Evolutionary conservation across 2,888 invertebrate genomes (phyloP).

Genomic region (Aquatica leii): DNA sequence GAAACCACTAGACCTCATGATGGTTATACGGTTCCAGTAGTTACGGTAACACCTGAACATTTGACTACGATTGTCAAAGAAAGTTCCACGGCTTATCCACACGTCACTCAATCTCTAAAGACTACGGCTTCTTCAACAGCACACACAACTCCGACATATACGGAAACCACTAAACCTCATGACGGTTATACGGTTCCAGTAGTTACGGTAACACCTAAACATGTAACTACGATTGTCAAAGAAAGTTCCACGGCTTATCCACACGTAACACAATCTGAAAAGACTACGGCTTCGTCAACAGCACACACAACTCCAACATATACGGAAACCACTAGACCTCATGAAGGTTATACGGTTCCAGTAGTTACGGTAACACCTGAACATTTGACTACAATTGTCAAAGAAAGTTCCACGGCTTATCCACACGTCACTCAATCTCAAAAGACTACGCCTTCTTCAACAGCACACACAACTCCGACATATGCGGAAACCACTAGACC

Average conservation of each 20-base stretch:
- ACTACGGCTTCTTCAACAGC: neutral
- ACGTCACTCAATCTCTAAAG: neutral
- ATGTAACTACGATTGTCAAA: neutral
- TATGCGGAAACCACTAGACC: neutral
- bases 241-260: neutral
- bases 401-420: no score
- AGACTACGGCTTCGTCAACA: neutral
- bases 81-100: neutral
- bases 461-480: neutral
- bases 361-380: neutral
- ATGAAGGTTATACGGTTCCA: neutral
- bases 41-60: constrained; percentile 1
- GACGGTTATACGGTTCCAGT: neutral
- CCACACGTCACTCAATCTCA: neutral
- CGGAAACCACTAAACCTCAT: neutral
- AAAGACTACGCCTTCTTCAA: neutral
- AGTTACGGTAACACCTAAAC: neutral
- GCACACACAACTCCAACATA: neutral
- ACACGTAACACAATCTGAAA: neutral
- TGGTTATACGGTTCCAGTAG: neutral
- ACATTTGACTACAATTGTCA: neutral
- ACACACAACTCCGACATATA: neutral
- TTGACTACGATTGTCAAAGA: neutral
- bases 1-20: neutral
- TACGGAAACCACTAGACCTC: neutral